Percentiles rank a stretch among this genome's conserved stretches.
These are phyloP conservation scores for Heliocidaris tuberculata DNA, from an alignment of 35 echinoderm and acorn worm genomes.

Conservation along the genomic window DNA sequence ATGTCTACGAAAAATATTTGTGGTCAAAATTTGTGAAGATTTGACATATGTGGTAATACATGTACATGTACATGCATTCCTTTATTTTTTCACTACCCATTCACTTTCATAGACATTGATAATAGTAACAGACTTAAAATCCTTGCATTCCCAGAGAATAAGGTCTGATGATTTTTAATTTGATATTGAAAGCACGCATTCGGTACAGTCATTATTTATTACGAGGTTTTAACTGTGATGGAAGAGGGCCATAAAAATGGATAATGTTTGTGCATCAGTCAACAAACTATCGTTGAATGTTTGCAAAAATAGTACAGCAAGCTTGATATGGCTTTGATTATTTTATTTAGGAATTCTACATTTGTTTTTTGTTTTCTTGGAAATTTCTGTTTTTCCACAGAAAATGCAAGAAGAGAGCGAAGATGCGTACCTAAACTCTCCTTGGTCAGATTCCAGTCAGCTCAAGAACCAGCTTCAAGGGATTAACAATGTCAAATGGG, in stretches of 20 bases:
- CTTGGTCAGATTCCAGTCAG: constrained; percentile 79
- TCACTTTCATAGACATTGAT: not conserved
- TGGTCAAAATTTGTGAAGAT: too few species aligned
- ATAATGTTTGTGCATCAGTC: too few species aligned
- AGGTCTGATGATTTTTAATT: too few species aligned
- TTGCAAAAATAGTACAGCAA: too few species aligned
- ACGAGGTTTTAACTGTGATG: too few species aligned
- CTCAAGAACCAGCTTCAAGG: constrained; percentile 91
- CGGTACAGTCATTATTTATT: too few species aligned
- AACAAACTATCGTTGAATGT: too few species aligned
- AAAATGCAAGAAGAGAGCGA: constrained; percentile 80
- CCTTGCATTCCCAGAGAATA: too few species aligned
- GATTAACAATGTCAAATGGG: constrained; percentile 75
- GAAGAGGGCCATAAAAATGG: too few species aligned
- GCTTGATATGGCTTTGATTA: too few species aligned
- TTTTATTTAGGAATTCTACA: not conserved
- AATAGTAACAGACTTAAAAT: not conserved
- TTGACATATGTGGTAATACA: not conserved
- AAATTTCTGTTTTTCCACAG: constrained; percentile 36
- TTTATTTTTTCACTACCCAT: not conserved
- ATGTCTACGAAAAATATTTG: too few species aligned
- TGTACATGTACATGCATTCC: not conserved
- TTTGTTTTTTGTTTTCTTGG: not conserved
- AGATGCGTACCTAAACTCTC: constrained; percentile 80
- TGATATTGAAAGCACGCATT: too few species aligned